Percentiles rank a stretch among this genome's conserved stretches.
phyloP scores from a whole-genome alignment of 2,797 vertebrate species.

The Syncerus caffer region DNA sequence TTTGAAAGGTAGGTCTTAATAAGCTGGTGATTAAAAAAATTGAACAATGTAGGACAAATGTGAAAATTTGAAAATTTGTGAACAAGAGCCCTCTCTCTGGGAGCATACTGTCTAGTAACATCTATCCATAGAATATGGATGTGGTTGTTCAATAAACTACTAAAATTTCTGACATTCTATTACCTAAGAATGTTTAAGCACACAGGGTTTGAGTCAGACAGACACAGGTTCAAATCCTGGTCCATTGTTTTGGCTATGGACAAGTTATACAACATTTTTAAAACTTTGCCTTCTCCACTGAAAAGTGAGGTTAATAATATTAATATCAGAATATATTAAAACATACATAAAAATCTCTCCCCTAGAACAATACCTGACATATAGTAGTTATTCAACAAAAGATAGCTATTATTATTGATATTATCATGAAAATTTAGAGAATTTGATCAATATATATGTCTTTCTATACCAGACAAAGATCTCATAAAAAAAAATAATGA shows the following conservation, averaged over 20 bases:
- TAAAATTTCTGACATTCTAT: not conserved
- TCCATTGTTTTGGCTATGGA: not conserved
- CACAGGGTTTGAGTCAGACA: not conserved
- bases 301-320: not conserved
- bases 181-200: not conserved
- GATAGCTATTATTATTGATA: not conserved
- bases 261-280: not conserved
- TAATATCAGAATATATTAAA: not conserved
- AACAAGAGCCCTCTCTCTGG: not conserved
- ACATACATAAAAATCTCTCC: not conserved
- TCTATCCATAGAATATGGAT: not conserved
- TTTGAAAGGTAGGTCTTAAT: not conserved
- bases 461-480: not conserved
- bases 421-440: not conserved
- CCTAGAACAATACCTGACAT: not conserved
- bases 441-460: not conserved
- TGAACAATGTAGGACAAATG: not conserved
- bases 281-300: not conserved
- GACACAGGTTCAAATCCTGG: not conserved
- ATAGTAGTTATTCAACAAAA: not conserved
- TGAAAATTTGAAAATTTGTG: not conserved
- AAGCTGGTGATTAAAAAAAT: not conserved
- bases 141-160: not conserved
- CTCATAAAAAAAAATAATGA: not conserved
- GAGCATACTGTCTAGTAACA: not conserved